Base-by-base conservation (phyloP, 2,113 vertebrate species). In the Ahaetulla prasina region DNA sequence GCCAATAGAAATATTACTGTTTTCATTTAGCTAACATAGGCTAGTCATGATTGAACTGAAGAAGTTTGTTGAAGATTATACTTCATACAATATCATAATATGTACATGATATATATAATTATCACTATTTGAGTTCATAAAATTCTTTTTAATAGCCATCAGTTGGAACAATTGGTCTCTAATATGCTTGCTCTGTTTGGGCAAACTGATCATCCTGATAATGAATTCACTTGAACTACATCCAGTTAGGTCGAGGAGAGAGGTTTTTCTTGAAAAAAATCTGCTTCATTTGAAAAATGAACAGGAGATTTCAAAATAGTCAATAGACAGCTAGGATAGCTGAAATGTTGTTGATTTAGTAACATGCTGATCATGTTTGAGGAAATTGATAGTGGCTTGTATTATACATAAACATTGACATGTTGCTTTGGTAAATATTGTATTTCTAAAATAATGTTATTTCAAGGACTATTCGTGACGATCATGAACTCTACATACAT, bases 401-500 rank as follows among this genome's bases (percentile, higher is more conserved):
- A 80, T 8, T 80, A 20, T 22, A 80, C 18, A 43, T 43, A 80
- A 43, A 80, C 35, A 10, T 43, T 43, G 74, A 80, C 4, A 50
- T 91, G 57, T 14, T 74, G 30, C 7, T 39, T 68, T 80, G 47
- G n/a, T 50, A 80, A 60, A 52, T n/a, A 88, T 53, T 60, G 18
- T 35, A 0, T 25, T 11, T 90, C 90, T 97, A 89, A 94, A 94
- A 92, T 8, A 85, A 0, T 92, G 0, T 89, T 87, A 89, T 97
- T 95, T 27, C 86, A 94, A 99, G 99, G 98, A 99, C 99, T 45
- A 98, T 99, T 96, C 98, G 99, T 91, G 99, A 99, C 4, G 99
- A 99, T 74, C 98, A 99, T 0, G 99, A 99, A 88, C 98, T 99
- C 27, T 98, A 99, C 88, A 99, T 99, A 94, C 99, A 99, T 94